Conservation (phyloP, 2,113 vertebrate genomes). For the Myotis yumanensis region DNA sequence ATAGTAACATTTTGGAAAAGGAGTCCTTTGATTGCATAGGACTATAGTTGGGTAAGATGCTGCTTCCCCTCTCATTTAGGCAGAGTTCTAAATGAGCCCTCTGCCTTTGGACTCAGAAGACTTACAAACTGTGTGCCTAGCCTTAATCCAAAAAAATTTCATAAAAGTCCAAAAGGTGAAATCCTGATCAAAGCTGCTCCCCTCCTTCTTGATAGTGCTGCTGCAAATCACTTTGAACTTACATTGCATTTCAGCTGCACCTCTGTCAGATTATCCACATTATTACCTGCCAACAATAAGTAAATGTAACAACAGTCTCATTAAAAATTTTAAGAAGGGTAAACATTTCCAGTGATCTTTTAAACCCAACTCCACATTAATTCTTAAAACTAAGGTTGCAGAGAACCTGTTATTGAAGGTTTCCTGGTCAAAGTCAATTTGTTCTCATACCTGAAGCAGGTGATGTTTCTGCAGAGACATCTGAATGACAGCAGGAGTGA, state of each 20-base stretch:
- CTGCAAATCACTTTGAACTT: constrained; percentile 18
- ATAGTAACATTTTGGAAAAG: not conserved
- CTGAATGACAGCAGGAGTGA: constrained; percentile 92
- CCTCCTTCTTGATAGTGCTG: not conserved
- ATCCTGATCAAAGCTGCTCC: not conserved
- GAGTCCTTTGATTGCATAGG: not conserved
- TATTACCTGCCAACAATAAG: not conserved
- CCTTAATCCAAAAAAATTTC: constrained; percentile 29
- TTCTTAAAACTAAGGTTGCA: constrained; percentile 43
- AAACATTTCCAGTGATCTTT: constrained; percentile 5
- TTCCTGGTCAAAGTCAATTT: constrained; percentile 74
- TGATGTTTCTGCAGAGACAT: constrained; percentile 91
- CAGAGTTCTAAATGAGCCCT: not conserved
- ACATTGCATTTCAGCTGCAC: not conserved
- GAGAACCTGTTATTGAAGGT: constrained; percentile 48
- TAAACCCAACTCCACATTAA: constrained; percentile 10
- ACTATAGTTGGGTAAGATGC: not conserved
- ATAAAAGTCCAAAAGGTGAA: not conserved
- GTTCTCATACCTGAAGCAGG: constrained; percentile 93
- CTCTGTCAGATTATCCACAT: not conserved
- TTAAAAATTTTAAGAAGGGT: not conserved
- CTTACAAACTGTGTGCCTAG: not conserved
- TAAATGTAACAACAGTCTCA: constrained; percentile 1
- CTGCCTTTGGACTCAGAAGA: not conserved
- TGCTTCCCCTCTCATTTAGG: not conserved